phyloP scores from a whole-genome alignment of 2,113 vertebrate genomes.

The Mustela nigripes region DNA sequence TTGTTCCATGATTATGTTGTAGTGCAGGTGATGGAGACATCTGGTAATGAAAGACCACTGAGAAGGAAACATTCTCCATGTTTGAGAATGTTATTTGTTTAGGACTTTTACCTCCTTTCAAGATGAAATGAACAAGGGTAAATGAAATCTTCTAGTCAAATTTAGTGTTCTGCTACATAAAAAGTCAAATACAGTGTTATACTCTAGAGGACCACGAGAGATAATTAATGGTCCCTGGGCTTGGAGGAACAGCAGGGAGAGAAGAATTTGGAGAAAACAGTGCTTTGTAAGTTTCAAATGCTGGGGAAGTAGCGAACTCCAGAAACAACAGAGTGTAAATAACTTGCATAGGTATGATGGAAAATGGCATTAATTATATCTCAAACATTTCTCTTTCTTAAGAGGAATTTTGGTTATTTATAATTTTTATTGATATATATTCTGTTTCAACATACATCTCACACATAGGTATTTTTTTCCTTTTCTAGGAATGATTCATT shows the following conservation, averaged over 20 bases:
- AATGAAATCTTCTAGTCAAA: slow-evolving; percentile 33
- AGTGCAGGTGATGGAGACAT: slow-evolving; percentile 49
- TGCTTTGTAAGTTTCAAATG: background rate
- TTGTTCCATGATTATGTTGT: background rate
- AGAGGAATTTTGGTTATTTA: slow-evolving; percentile 1
- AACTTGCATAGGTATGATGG: background rate
- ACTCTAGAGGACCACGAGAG: background rate
- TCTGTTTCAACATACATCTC: background rate
- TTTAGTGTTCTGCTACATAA: background rate
- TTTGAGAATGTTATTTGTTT: slow-evolving; percentile 69
- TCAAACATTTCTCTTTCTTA: slow-evolving; percentile 37
- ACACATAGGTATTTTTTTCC: background rate
- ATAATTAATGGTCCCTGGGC: background rate
- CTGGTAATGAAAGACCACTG: slow-evolving; percentile 44
- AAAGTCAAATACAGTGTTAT: background rate
- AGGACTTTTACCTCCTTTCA: slow-evolving; percentile 54
- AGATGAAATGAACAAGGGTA: slow-evolving; percentile 4
- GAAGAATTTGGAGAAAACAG: background rate
- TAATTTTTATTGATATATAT: background rate
- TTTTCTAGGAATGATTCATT: background rate
- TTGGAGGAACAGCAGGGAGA: background rate
- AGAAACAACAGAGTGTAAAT: background rate
- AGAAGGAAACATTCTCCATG: slow-evolving; percentile 37
- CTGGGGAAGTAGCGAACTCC: background rate
- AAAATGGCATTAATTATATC: slow-evolving; percentile 37